Conservation (phyloP, 2,113 vertebrate genomes). For the Macaca fascicularis region DNA sequence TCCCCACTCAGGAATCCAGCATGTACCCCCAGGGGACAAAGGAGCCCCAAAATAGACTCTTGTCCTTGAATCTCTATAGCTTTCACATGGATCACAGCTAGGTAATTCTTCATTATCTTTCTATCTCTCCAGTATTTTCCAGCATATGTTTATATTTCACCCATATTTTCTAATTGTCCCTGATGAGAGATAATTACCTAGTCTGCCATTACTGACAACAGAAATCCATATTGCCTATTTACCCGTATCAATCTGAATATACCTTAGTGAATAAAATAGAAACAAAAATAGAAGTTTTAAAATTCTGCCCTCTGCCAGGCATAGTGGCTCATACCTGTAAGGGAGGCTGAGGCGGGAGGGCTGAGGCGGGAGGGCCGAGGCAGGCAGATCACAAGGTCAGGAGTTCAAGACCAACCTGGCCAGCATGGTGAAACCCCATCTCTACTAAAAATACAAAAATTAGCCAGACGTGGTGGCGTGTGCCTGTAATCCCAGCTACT, state of each 20-base stretch:
- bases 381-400: no score
- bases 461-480: no score
- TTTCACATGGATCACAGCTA: background rate
- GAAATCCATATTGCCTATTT: background rate
- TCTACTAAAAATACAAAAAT: no score
- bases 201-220: background rate
- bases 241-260: conserved; percentile 16
- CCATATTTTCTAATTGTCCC: conserved; percentile 32
- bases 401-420: no score
- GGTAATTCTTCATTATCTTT: background rate
- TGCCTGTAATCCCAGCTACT: no score
- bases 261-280: conserved; percentile 3
- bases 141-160: background rate
- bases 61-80: background rate
- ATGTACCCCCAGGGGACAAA: background rate
- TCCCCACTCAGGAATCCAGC: background rate
- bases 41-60: background rate
- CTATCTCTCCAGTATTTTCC: background rate
- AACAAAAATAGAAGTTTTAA: background rate
- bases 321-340: no score
- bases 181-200: background rate
- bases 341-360: no score
- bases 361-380: no score
- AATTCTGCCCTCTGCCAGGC: background rate
- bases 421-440: no score